Percentiles rank a stretch among this genome's conserved stretches.
These are phyloP conservation scores for Leucosticte australis DNA, from an alignment of 2,113 vertebrate species.

Conservation along the genomic window DNA sequence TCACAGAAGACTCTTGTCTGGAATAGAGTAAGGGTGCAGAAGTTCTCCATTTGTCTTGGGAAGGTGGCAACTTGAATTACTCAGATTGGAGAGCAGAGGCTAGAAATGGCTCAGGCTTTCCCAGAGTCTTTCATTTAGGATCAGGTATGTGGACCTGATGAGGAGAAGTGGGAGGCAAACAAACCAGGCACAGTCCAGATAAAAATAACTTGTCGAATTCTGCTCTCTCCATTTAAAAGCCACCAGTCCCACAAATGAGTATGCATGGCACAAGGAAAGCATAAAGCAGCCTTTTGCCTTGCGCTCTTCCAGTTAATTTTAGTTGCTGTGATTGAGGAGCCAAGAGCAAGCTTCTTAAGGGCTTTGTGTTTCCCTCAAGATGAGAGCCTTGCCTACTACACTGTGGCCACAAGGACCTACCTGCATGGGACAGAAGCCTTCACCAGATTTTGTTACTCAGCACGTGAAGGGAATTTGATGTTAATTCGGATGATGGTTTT, in stretches of 20 bases:
- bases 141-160: neutral
- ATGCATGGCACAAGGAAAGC: neutral
- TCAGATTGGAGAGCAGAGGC: neutral
- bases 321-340: neutral
- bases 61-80: neutral
- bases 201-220: slow-evolving; percentile 41
- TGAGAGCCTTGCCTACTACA: neutral
- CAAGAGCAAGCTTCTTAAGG: neutral
- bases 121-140: neutral
- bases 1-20: neutral
- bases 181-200: neutral
- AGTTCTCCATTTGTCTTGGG: neutral
- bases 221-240: neutral
- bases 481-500: neutral
- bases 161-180: neutral
- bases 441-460: neutral
- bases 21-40: neutral
- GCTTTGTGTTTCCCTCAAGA: neutral
- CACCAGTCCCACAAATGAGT: slow-evolving; percentile 11
- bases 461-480: neutral
- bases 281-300: slow-evolving; percentile 12
- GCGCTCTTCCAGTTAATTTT: neutral
- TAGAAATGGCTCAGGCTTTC: neutral
- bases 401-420: rapidly evolving
- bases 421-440: neutral